Evolutionary conservation across 30 jellyfish, hydroid and myxozoan species (phyloP), one percentile per base, ranked within the genome.

Genomic region (Aurelia coerulea): DNA sequence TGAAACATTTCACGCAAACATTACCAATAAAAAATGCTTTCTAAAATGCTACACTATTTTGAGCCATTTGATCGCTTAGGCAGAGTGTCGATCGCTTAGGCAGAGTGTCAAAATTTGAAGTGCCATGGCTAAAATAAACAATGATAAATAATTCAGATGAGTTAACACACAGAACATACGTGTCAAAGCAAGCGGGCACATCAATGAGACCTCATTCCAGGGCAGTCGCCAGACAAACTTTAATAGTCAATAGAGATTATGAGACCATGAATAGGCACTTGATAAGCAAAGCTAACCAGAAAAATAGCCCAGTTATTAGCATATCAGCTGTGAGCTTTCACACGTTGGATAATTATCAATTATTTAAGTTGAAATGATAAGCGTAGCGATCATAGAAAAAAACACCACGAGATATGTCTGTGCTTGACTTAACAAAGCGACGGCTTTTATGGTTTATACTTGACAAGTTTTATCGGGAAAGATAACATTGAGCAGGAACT

Each of bases 211-310:
- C 80, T 70, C 52, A 79, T 51, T 66, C 15, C 79, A 39, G 74
- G 58, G 64, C 17, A 64, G 89, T 79, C 89, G 80, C 80, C 89
- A 64, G 52, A 42, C 54, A 79, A 29, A 53, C n/a, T n/a, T 41
- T 31, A 7, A 10, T 65, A 10, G 78, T 79, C 80, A 79, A 79
- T 79, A 79, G 80, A 50, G 89, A 53, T 79, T 67, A 65, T 79
- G 49, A 56, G 56, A 79, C 89, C 89, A 79, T 79, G 89, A 79
- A 79, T 79, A 56, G 67, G 74, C 51, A 16, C 80, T 9, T 79
- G 58, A 41, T 32, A 62, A 10, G 67, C 32, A 16, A 79, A 13
- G 51, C 42, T 65, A 11, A 79, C 68, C 58, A 62, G 50, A 63
- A 32, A 79, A 15, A 75, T 74, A 74, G 89, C 62, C 41, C 50